Evolutionary conservation across 2,113 vertebrate genomes (phyloP), one percentile per base, ranked within the genome.

Genomic region (Oncorhynchus masou): DNA sequence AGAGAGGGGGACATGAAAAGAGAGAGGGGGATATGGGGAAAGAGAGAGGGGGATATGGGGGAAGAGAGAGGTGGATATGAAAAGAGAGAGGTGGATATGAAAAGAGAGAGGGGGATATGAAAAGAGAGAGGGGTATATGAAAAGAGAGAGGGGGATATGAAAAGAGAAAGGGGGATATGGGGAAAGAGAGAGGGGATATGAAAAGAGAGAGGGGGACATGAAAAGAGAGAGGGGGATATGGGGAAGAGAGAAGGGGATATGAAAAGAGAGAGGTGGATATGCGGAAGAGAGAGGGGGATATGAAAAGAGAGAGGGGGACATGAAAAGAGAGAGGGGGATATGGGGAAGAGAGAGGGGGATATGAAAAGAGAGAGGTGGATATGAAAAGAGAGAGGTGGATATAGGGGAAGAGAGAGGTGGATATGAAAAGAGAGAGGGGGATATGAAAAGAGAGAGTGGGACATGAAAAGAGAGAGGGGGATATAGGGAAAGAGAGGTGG

Each of bases 1-100:
- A 71, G 45, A 45, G 34, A 45, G 67, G 48, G 11, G 27, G 27
- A 29, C 0, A 29, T 29, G 27, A 0, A 4, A 29, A 29, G 27
- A 29, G 27, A 29, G 27, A 4, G 27, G 27, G 3, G 27, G 27
- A 4, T 29, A 29, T 29, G 27, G 27, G 27, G 27, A 0, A 4
- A 29, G 29, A 29, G 29, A 29, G 27, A 27, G 27, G 29, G 3
- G 29, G 29, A 4, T 29, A 29, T 29, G 29, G 29, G 4, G 29
- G 1, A 29, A 4, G 29, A 29, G 27, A 27, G 27, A 68, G 54
- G 39, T 73, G 81, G 84, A 19, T 68, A 20, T 75, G 66, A 68
- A 75, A 59, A 68, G 11, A 67, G 59, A 24, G 75, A 72, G 70
- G 68, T 24, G 45, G 59, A 68, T 8, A 27, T 22, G 15, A 2